Percentiles rank a stretch among this genome's conserved stretches.
phyloP scores from a whole-genome alignment of 2,888 invertebrate genomes.

The Troides aeacus region DNA sequence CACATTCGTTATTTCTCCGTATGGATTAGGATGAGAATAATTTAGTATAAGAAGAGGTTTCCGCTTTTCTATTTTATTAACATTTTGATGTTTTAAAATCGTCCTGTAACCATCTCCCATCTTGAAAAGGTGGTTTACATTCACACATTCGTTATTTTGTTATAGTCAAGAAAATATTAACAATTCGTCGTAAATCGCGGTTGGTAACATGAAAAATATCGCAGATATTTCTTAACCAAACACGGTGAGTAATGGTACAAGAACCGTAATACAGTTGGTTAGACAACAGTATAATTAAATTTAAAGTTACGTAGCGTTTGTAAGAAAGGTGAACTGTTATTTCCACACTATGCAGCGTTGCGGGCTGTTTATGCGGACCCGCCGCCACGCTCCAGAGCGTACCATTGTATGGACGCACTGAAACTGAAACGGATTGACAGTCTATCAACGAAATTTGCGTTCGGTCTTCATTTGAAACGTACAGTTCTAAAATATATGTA shows the following conservation, averaged over 20 bases:
- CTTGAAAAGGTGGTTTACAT: too few species aligned
- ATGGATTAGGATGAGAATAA: too few species aligned
- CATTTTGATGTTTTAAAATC: too few species aligned
- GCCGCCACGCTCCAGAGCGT: constrained; percentile 8
- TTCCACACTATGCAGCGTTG: constrained; percentile 4
- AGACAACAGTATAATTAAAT: constrained; percentile 9
- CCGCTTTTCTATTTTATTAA: too few species aligned
- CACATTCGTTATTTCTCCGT: too few species aligned
- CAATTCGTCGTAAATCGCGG: too few species aligned
- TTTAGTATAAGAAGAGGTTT: too few species aligned
- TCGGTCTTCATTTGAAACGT: not conserved
- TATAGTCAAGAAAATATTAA: too few species aligned
- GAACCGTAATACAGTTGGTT: constrained; percentile 11
- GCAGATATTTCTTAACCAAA: not conserved
- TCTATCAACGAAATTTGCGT: not conserved
- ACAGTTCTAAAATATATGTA: constrained; percentile 1
- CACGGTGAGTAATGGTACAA: not conserved
- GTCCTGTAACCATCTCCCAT: too few species aligned
- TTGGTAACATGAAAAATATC: too few species aligned
- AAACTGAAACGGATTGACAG: constrained; percentile 4
- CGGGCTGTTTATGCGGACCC: constrained; percentile 9
- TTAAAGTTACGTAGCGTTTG: constrained; percentile 7
- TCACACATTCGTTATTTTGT: too few species aligned
- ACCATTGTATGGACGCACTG: not conserved
- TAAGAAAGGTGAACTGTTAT: constrained; percentile 5